These are phyloP conservation scores for Cygnus buccinator DNA, from an alignment of 2,113 vertebrate species.

Conservation along the genomic window DNA sequence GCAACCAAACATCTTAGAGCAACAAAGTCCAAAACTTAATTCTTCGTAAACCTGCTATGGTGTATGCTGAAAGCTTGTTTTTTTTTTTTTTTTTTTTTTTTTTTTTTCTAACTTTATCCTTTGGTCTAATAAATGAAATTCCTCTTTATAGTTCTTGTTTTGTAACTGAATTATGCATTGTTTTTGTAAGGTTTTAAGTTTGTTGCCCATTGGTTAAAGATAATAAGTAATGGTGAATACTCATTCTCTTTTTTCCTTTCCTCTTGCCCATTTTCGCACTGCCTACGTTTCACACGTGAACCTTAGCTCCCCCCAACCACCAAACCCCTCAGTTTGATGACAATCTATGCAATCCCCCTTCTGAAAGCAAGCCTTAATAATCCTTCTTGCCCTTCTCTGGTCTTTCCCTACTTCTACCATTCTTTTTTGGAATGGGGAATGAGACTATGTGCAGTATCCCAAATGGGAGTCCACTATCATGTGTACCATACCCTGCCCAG, in stretches of 20 bases:
- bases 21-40: neutral
- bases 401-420: neutral
- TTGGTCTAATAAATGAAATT: neutral
- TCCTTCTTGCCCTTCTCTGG: neutral
- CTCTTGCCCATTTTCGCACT: neutral
- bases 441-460: neutral
- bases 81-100: neutral
- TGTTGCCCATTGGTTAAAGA: neutral
- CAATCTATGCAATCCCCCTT: neutral
- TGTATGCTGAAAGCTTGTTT: neutral
- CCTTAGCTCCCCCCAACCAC: neutral
- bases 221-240: neutral
- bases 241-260: neutral
- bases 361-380: neutral
- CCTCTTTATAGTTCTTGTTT: neutral
- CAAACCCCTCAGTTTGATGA: neutral
- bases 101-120: neutral
- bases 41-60: neutral
- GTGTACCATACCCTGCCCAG: neutral
- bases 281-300: neutral
- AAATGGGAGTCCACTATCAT: rapidly evolving
- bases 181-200: neutral
- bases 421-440: neutral
- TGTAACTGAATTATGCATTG: neutral
- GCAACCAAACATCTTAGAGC: neutral